Conservation (phyloP, 2,113 vertebrate species). For the Gulo gulo region DNA sequence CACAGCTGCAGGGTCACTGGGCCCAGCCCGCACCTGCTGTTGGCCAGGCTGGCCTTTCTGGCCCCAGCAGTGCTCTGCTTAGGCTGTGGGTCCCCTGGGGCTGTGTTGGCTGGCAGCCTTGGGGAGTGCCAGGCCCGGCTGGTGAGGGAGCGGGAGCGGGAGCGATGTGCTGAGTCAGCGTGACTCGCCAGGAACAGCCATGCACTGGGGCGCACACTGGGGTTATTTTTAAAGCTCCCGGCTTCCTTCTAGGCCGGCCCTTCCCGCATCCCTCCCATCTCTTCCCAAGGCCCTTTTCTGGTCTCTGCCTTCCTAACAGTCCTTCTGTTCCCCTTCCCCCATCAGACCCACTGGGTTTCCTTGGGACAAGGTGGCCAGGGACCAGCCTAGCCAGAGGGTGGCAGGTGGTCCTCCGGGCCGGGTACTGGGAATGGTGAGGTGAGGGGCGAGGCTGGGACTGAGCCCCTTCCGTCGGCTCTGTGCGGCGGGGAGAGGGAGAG, state of each 20-base stretch:
- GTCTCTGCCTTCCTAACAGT: background rate
- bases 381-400: background rate
- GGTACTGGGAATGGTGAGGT: background rate
- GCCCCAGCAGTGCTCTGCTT: background rate
- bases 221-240: constrained; percentile 83
- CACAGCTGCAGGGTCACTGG: background rate
- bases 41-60: background rate
- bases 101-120: background rate
- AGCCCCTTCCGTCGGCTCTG: background rate
- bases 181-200: constrained; percentile 81
- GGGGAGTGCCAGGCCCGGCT: constrained; percentile 8
- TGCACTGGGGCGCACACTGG: constrained; percentile 71
- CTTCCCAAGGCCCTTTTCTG: constrained; percentile 24
- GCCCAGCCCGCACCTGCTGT: background rate
- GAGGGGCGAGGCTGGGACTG: background rate
- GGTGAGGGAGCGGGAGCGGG: constrained; percentile 24
- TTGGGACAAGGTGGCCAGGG: background rate
- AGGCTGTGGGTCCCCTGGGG: constrained; percentile 15
- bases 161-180: constrained; percentile 84
- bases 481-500: background rate
- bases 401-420: background rate
- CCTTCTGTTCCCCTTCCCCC: background rate
- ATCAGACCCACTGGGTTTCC: background rate
- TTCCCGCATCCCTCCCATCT: constrained; percentile 70
- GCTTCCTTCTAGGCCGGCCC: constrained; percentile 79